Percentiles rank a stretch among this genome's conserved stretches.
Conservation (phyloP, 2,797 vertebrate species). For the Leucoraja ocellata region DNA sequence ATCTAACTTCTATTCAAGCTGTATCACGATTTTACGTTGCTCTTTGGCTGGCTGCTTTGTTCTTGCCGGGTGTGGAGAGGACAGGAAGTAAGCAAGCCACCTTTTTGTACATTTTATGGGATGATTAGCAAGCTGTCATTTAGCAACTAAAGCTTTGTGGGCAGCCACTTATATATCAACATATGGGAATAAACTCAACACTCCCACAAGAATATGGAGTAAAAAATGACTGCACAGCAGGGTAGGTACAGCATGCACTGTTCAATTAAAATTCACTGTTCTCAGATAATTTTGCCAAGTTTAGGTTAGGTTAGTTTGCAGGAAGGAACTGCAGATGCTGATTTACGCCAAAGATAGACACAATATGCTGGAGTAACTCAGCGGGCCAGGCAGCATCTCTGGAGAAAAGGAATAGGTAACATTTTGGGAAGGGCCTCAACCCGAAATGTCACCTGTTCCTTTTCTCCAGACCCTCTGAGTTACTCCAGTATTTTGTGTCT, state of each 20-base stretch:
- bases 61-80: background rate
- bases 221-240: background rate
- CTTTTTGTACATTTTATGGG: background rate
- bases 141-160: background rate
- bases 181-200: background rate
- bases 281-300: background rate
- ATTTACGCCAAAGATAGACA: too few relatives aligned
- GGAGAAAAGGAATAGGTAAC: too few relatives aligned
- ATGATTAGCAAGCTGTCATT: background rate
- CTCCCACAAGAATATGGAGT: background rate
- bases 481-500: too few relatives aligned
- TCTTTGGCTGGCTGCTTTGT: background rate
- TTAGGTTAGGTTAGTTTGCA: background rate
- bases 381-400: too few relatives aligned
- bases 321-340: too few relatives aligned
- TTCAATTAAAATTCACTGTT: background rate
- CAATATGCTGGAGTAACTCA: too few relatives aligned
- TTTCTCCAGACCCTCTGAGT: too few relatives aligned
- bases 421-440: too few relatives aligned
- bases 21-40: background rate
- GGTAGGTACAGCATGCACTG: background rate
- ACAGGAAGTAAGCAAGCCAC: background rate
- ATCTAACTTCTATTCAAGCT: background rate
- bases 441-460: too few relatives aligned
- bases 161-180: background rate